Percentiles rank a stretch among this genome's conserved stretches.
phyloP scores from a whole-genome alignment of 2,113 vertebrate genomes.

The Meles meles region DNA sequence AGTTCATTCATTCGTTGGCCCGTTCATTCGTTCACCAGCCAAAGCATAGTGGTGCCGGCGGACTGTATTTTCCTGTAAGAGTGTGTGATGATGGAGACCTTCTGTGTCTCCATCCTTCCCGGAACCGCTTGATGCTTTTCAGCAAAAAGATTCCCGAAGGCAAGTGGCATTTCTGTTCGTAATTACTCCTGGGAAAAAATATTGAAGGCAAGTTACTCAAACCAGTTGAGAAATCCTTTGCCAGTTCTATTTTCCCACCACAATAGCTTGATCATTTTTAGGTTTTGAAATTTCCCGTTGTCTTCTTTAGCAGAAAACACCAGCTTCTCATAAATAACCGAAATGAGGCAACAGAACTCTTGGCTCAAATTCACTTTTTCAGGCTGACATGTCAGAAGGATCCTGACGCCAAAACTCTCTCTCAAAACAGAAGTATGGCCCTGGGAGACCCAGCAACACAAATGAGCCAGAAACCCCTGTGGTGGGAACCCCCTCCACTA shows the following conservation, averaged over 20 bases:
- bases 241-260: conserved; percentile 48
- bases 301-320: conserved; percentile 62
- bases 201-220: conserved; percentile 41
- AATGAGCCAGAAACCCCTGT: conserved; percentile 65
- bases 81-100: not conserved
- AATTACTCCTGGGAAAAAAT: conserved; percentile 27
- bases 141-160: conserved; percentile 6
- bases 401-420: conserved; percentile 60
- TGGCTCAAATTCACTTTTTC: conserved; percentile 68
- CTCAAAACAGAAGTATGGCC: conserved; percentile 59
- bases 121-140: not conserved
- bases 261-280: conserved; percentile 43
- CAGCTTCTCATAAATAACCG: conserved; percentile 65
- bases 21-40: not conserved
- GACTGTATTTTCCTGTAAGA: not conserved
- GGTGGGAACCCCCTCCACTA: conserved; percentile 46
- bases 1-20: not conserved
- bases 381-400: conserved; percentile 59
- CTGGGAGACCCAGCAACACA: conserved; percentile 54
- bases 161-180: conserved; percentile 41
- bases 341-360: conserved; percentile 68
- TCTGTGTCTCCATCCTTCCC: not conserved
- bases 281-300: conserved; percentile 64
- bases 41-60: not conserved
- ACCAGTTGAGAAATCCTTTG: conserved; percentile 49